Conservation (phyloP, 2,113 vertebrate genomes). For the Perognathus longimembris region DNA sequence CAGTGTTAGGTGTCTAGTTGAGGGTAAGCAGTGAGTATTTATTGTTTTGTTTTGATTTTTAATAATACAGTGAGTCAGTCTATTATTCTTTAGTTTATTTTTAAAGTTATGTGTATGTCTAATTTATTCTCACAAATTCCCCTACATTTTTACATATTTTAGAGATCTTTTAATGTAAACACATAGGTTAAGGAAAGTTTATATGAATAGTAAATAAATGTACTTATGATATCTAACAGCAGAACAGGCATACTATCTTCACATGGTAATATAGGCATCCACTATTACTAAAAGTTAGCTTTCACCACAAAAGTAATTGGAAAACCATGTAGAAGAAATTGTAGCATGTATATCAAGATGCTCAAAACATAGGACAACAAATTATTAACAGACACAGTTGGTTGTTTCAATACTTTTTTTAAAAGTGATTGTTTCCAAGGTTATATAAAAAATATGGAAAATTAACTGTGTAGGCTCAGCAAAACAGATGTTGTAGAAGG, state of each 20-base stretch:
- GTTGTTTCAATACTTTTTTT: not conserved
- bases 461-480: not conserved
- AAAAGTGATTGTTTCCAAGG: not conserved
- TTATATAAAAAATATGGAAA: constrained; percentile 41
- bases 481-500: constrained; percentile 19
- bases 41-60: not conserved
- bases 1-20: constrained; percentile 39
- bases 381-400: constrained; percentile 26
- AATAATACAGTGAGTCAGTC: constrained; percentile 14
- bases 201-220: not conserved
- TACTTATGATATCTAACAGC: constrained; percentile 3
- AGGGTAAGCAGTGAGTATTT: not conserved
- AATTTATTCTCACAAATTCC: constrained; percentile 30
- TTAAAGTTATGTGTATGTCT: constrained; percentile 33
- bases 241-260: constrained; percentile 1
- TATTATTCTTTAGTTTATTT: constrained; percentile 36
- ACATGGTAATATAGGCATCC: constrained; percentile 1
- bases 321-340: constrained; percentile 16
- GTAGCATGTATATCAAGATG: not conserved
- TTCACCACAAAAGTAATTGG: constrained; percentile 29
- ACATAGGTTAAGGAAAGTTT: constrained; percentile 14
- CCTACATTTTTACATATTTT: constrained; percentile 25
- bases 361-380: constrained; percentile 12
- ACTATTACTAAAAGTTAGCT: constrained; percentile 1
- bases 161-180: constrained; percentile 57